Evolutionary conservation across 2,113 vertebrate species (phyloP), one percentile per base, ranked within the genome.

Genomic region (Chitala chitala): DNA sequence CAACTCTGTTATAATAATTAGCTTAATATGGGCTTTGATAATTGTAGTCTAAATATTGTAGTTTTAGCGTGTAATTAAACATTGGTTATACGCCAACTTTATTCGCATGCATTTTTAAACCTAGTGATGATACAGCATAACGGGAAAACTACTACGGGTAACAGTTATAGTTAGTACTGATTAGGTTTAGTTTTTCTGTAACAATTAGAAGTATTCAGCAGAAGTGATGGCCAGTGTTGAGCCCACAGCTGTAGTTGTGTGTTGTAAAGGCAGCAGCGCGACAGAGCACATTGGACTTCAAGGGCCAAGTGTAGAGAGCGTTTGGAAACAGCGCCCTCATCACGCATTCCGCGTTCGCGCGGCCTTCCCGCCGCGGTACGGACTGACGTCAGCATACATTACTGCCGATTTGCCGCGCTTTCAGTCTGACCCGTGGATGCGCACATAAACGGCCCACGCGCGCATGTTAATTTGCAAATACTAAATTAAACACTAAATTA

Each of bases 371-470:
- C 17, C 66, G 15, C 48, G 9, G 58, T 1, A 17, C 24, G 9
- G 22, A 20, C 40, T 66, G 64, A 66, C 64, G 44, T 66, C 64
- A 66, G 64, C 42, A 66, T 66, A 66, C 40, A 66, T 66, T 66
- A 66, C 40, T 40, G 46, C 46, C 48, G 13, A 31, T 8, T 29
- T 1, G 42, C 13, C 33, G 44, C 42, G 46, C 66, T 29, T 17
- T 26, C 17, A 24, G 46, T 29, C 29, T 6, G 13, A 50, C 50
- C 33, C 24, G 4, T 48, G 2, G 4, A 42, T 13, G 42, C 50
- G 42, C 48, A 54, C 31, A 12, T 50, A 20, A 10, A 22, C 20
- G 26, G 24, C 68, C n/a, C 50, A 51, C 26, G 10, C 20, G 20
- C 36, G 36, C 7, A n/a, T 36, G 1, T 17, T 8, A 64, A 38